Evolutionary conservation across 2,888 invertebrate genomes (phyloP).

Genomic region (Orchesellides sinensis): DNA sequence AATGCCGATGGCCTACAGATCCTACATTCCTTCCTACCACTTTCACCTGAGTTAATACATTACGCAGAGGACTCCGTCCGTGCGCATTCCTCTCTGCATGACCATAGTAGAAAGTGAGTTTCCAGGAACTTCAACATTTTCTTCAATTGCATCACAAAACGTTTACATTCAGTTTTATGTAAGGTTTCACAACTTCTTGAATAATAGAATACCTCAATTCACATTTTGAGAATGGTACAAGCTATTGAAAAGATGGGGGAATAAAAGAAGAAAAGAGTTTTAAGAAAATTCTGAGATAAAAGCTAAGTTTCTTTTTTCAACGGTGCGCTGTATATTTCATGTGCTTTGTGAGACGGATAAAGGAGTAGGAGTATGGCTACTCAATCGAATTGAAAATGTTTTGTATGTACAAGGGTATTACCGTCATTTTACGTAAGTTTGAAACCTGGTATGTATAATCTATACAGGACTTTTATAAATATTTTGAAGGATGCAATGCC

Average conservation of each 20-base stretch:
- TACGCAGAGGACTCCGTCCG: too few relatives aligned
- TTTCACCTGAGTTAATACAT: not conserved
- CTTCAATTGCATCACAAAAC: slow-evolving; percentile 45
- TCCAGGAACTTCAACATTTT: slow-evolving; percentile 39
- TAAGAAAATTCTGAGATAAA: slow-evolving; percentile 36
- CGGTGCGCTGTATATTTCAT: not conserved
- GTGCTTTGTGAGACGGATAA: slow-evolving; percentile 3
- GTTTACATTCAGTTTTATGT: slow-evolving; percentile 29
- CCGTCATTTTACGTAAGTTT: too few relatives aligned
- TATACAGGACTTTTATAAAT: too few relatives aligned
- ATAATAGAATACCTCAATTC: slow-evolving; percentile 38
- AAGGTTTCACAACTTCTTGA: slow-evolving; percentile 38
- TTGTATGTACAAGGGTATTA: slow-evolving; percentile 15
- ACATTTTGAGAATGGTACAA: slow-evolving; percentile 5
- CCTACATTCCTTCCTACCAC: not conserved
- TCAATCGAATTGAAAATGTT: slow-evolving; percentile 38
- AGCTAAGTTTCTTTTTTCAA: slow-evolving; percentile 29
- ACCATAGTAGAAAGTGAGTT: slow-evolving; percentile 25
- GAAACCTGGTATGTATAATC: too few relatives aligned
- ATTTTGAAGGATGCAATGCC: too few relatives aligned
- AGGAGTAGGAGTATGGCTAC: slow-evolving; percentile 23
- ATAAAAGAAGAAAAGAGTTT: slow-evolving; percentile 14
- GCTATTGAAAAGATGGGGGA: slow-evolving; percentile 21
- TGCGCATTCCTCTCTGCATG: not conserved
- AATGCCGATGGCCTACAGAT: too few relatives aligned